These are phyloP conservation scores for Microctonus hyperodae DNA, from an alignment of 2,888 invertebrate species.

Conservation along the genomic window DNA sequence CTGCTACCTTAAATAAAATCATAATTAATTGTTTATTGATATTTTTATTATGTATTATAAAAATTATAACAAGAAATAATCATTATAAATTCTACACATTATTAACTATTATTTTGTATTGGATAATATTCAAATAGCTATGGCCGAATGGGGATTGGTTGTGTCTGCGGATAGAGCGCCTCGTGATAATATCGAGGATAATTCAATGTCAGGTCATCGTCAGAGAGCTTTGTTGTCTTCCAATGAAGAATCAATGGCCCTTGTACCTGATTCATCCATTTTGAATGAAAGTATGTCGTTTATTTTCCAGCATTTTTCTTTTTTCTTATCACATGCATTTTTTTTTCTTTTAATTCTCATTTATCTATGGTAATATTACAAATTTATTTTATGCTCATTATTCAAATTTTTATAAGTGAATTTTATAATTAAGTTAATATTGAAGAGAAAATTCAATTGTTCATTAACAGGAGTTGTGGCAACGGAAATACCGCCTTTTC, in stretches of 20 bases:
- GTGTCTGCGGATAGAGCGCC: constrained; percentile 55
- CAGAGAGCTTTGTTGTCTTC: constrained; percentile 55
- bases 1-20: too few species aligned
- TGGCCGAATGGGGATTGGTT: constrained; percentile 51
- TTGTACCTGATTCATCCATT: constrained; percentile 53
- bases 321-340: neutral
- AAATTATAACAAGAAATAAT: too few species aligned
- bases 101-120: neutral
- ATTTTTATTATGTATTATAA: too few species aligned
- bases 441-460: too few species aligned
- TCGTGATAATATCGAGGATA: constrained; percentile 49
- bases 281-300: constrained; percentile 50
- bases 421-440: too few species aligned
- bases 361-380: neutral
- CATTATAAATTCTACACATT: too few species aligned
- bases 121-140: constrained; percentile 42
- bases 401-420: too few species aligned
- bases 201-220: constrained; percentile 44
- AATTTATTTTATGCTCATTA: too few species aligned
- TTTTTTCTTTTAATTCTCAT: neutral
- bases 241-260: constrained; percentile 49
- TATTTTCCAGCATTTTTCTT: constrained; percentile 5
- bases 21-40: too few species aligned
- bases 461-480: constrained; percentile 11
- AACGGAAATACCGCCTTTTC: constrained; percentile 1